A percentile compares a stretch with the other conserved stretches of the same genome.
phyloP scores from a whole-genome alignment of 2,113 vertebrate species.

The Corydoras sp. region DNA sequence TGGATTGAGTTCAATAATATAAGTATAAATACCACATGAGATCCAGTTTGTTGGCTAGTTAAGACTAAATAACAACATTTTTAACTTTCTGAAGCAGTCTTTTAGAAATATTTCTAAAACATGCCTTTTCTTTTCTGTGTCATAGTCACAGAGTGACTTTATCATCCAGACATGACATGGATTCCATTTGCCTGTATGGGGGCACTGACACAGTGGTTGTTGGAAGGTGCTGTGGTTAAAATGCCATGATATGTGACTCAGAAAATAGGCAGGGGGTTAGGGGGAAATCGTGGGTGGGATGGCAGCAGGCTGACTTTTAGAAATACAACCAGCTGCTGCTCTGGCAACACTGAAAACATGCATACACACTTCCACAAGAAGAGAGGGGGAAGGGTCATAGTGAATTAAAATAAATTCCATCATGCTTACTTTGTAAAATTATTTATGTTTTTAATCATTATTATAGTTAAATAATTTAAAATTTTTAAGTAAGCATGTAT shows the following conservation, averaged over 20 bases:
- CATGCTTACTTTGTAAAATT: no score
- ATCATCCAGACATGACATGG: conserved; percentile 1
- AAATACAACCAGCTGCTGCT: conserved; percentile 33
- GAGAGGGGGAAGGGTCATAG: neutral
- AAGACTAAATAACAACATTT: no score
- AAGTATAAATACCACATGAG: no score
- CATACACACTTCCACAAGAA: conserved; percentile 32
- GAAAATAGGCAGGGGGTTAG: conserved; percentile 24
- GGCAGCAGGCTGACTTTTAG: conserved; percentile 30
- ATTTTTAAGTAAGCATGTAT: no score
- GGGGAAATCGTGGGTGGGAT: conserved; percentile 25
- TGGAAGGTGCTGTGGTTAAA: conserved; percentile 8
- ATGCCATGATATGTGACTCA: conserved; percentile 43
- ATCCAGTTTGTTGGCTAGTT: no score
- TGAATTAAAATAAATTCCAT: neutral
- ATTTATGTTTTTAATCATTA: no score
- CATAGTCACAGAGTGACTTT: neutral
- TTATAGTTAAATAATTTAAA: no score
- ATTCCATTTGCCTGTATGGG: neutral
- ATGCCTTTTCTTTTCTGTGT: neutral
- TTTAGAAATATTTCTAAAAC: neutral
- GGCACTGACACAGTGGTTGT: neutral
- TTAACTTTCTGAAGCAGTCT: no score
- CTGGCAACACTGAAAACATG: conserved; percentile 39
- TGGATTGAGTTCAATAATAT: neutral